Evolutionary conservation across 2,888 invertebrate genomes (phyloP).

Genomic region (Melangyna quadrimaculata): DNA sequence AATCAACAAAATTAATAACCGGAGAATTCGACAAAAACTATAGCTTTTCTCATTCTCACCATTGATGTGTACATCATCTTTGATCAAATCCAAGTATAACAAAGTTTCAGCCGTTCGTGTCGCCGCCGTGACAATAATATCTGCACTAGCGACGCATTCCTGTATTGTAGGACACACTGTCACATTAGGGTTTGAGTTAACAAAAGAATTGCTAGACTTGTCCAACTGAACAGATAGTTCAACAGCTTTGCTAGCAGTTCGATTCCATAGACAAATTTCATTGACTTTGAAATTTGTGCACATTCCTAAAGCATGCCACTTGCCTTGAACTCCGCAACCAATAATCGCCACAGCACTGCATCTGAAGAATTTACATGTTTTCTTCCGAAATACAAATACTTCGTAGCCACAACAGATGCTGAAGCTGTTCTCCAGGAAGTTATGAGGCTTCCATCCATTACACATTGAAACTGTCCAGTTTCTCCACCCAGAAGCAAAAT

Average conservation of each 20-base stretch:
- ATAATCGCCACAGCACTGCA: constrained; percentile 79
- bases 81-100: constrained; percentile 82
- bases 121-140: constrained; percentile 85
- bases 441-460: constrained; percentile 82
- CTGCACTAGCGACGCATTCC: constrained; percentile 83
- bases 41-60: constrained; percentile 82
- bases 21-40: neutral
- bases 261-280: constrained; percentile 84
- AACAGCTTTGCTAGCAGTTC: constrained; percentile 78
- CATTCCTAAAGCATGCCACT: constrained; percentile 82
- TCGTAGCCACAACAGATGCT: constrained; percentile 83
- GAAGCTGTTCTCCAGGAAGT: constrained; percentile 84
- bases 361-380: constrained; percentile 68
- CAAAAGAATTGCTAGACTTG: constrained; percentile 51
- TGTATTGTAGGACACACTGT: constrained; percentile 75
- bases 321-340: constrained; percentile 83
- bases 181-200: constrained; percentile 69
- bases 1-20: neutral
- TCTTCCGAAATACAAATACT: constrained; percentile 80
- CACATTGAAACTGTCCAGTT: constrained; percentile 81
- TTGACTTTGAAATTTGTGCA: constrained; percentile 81
- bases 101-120: constrained; percentile 83
- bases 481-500: constrained; percentile 80
- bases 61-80: constrained; percentile 84
- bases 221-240: constrained; percentile 78